Evolutionary conservation across 2,113 vertebrate genomes (phyloP).

Genomic region (Apistogramma diplotaenia): DNA sequence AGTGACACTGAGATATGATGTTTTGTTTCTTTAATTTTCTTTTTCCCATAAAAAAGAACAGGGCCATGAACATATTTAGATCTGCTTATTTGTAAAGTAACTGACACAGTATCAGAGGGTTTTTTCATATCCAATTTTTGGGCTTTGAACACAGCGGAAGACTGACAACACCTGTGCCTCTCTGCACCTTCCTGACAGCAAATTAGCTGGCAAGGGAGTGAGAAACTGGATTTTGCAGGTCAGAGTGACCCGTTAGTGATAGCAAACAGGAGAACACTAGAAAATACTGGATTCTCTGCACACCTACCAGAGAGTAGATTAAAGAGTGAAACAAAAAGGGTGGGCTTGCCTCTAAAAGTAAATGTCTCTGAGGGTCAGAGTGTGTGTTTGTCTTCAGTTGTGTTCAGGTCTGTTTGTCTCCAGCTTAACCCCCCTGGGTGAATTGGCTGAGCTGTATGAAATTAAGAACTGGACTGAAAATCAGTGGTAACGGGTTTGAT

Average conservation of each 20-base stretch:
- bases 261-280: not conserved
- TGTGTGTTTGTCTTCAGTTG: not conserved
- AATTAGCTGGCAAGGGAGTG: not conserved
- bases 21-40: not conserved
- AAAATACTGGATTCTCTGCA: not conserved
- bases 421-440: not conserved
- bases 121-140: no score
- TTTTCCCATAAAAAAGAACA: not conserved
- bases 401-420: not conserved
- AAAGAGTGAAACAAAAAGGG: not conserved
- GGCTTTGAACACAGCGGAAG: not conserved
- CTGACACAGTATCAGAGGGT: not conserved
- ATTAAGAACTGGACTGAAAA: no score
- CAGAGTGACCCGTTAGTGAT: not conserved
- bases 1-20: not conserved
- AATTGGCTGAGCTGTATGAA: no score
- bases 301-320: not conserved
- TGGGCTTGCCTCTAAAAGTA: not conserved
- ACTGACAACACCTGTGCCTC: not conserved
- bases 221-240: not conserved
- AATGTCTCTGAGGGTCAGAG: not conserved
- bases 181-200: not conserved
- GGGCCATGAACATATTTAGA: not conserved
- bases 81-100: no score
- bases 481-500: no score